A percentile compares a stretch with the other conserved stretches of the same genome.
These are phyloP conservation scores for Lucilia sericata DNA, from an alignment of 1,140 invertebrate species.

Conservation along the genomic window DNA sequence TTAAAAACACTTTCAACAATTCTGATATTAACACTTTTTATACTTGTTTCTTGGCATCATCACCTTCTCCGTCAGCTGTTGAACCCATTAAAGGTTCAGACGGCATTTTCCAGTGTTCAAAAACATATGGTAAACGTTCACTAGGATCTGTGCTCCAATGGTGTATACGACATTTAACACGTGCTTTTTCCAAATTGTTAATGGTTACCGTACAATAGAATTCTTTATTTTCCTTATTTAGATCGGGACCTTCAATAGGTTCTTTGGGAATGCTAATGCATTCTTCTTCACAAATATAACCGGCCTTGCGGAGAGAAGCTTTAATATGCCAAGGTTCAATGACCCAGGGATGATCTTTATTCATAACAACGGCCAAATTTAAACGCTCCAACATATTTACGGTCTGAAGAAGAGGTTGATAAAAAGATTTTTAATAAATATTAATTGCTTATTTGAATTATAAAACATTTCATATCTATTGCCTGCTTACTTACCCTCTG, in stretches of 20 bases:
- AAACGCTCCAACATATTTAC: slow-evolving; percentile 70
- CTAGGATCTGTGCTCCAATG: slow-evolving; percentile 75
- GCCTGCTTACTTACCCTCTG: slow-evolving; percentile 67
- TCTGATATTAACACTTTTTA: not conserved
- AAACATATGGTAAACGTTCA: slow-evolving; percentile 71
- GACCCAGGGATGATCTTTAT: slow-evolving; percentile 81
- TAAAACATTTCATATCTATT: too few species aligned
- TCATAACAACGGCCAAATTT: slow-evolving; percentile 80
- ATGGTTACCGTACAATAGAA: slow-evolving; percentile 85
- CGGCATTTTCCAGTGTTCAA: slow-evolving; percentile 71
- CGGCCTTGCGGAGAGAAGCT: slow-evolving; percentile 77
- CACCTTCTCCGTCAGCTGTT: not conserved
- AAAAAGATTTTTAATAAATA: not conserved
- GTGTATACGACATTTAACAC: slow-evolving; percentile 77
- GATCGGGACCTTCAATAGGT: slow-evolving; percentile 83
- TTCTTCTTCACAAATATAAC: slow-evolving; percentile 76
- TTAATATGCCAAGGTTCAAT: slow-evolving; percentile 85
- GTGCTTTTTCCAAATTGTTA: slow-evolving; percentile 79
- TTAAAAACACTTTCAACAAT: slow-evolving; percentile 22
- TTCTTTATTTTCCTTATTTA: slow-evolving; percentile 81
- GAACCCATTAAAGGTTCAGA: slow-evolving; percentile 68
- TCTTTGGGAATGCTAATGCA: slow-evolving; percentile 80
- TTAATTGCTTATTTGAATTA: too few species aligned
- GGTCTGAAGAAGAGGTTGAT: slow-evolving; percentile 67
- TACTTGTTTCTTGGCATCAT: not conserved